Percentiles rank a stretch among this genome's conserved stretches.
These are phyloP conservation scores for Rhyacophila evoluta DNA, from an alignment of 2,888 invertebrate species.

Conservation along the genomic window DNA sequence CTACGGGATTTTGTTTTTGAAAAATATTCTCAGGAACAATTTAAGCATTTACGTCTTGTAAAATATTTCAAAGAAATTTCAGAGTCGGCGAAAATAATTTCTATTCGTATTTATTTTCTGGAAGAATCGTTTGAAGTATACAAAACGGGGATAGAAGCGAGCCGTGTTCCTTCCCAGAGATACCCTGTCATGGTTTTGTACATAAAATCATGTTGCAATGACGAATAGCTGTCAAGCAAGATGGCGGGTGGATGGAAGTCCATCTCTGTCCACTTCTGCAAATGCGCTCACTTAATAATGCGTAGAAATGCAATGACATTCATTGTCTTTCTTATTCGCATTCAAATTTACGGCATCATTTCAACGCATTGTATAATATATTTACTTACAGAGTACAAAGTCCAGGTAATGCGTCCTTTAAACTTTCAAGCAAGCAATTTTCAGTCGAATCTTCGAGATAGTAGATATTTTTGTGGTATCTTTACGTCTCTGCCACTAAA, in stretches of 20 bases:
- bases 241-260: not conserved
- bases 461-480: too few relatives aligned
- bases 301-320: not conserved
- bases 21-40: too few relatives aligned
- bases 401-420: not conserved
- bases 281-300: conserved; percentile 19
- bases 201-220: conserved; percentile 9
- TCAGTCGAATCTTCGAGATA: too few relatives aligned
- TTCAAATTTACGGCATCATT: not conserved
- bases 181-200: not conserved
- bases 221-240: not conserved
- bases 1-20: too few relatives aligned
- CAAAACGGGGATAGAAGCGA: not conserved
- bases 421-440: too few relatives aligned
- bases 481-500: too few relatives aligned
- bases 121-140: not conserved
- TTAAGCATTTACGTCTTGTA: too few relatives aligned
- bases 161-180: not conserved
- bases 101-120: not conserved
- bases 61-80: too few relatives aligned
- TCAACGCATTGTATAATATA: not conserved
- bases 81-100: too few relatives aligned
- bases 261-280: conserved; percentile 13
- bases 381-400: too few relatives aligned
- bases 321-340: conserved; percentile 3